Percentiles rank a stretch among this genome's conserved stretches.
Conservation (phyloP, 2,113 vertebrate species). For the Daboia siamensis region DNA sequence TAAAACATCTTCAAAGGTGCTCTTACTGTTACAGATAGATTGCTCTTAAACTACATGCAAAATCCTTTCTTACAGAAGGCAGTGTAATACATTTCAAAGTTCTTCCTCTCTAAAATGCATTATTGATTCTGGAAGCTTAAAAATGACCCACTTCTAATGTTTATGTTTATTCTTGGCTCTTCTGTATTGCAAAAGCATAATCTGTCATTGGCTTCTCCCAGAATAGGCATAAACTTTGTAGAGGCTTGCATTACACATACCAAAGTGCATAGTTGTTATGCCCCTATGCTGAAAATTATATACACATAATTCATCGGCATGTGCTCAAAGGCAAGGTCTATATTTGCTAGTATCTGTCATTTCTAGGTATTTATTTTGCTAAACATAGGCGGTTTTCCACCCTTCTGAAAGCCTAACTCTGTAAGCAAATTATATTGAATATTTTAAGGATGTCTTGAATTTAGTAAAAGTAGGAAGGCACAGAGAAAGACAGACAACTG, state of each 20-base stretch:
- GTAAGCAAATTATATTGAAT: constrained; percentile 14
- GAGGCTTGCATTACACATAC: constrained; percentile 2
- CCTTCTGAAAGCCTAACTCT: constrained; percentile 37
- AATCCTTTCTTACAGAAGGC: background rate
- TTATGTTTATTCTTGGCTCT: constrained; percentile 36
- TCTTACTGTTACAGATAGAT: background rate
- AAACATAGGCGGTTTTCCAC: constrained; percentile 46
- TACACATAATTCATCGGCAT: constrained; percentile 11
- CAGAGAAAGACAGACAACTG: background rate
- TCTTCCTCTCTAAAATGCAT: constrained; percentile 9
- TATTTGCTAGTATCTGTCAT: constrained; percentile 42
- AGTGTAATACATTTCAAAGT: background rate
- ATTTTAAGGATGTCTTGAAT: constrained; percentile 6
- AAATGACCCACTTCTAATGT: constrained; percentile 23
- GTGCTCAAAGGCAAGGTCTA: constrained; percentile 19
- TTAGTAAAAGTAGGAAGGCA: background rate
- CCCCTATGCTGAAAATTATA: constrained; percentile 31
- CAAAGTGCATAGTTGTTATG: accelerated
- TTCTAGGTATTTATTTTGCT: constrained; percentile 37
- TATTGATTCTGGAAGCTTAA: constrained; percentile 19
- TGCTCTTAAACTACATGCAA: background rate
- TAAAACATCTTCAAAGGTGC: background rate
- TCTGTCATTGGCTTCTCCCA: background rate
- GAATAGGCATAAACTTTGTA: constrained; percentile 18
- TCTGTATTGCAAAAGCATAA: background rate